Conservation (phyloP, 2,113 vertebrate genomes). For the Actinemys pallida region DNA sequence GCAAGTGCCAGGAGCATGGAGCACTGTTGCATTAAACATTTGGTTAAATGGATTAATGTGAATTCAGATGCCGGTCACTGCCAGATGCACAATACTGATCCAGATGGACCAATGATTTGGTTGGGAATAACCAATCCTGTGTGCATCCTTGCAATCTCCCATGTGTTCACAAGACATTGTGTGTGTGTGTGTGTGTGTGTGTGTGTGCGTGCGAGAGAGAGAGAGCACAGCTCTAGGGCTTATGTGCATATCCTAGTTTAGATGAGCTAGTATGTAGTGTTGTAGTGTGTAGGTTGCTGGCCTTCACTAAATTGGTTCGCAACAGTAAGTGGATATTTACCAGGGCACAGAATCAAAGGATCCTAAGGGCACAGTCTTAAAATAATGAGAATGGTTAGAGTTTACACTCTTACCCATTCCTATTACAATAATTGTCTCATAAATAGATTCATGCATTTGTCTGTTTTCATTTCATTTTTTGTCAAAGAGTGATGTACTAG, state of each 20-base stretch:
- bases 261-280: neutral
- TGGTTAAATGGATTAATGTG: slow-evolving; percentile 1
- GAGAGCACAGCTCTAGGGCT: neutral
- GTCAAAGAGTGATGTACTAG: slow-evolving; percentile 63
- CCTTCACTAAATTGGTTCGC: neutral
- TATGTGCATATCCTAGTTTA: neutral
- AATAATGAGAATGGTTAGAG: slow-evolving; percentile 48
- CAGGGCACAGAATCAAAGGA: slow-evolving; percentile 18
- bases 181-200: too few relatives aligned
- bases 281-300: neutral
- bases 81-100: neutral
- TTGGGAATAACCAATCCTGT: neutral
- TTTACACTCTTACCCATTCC: slow-evolving; percentile 33
- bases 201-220: too few relatives aligned
- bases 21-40: neutral
- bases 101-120: neutral
- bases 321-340: slow-evolving; percentile 28
- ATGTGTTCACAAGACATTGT: neutral
- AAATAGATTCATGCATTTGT: slow-evolving; percentile 59
- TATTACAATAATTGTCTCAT: slow-evolving; percentile 52
- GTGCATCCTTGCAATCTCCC: neutral
- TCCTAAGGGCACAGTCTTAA: slow-evolving; percentile 34
- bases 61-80: neutral
- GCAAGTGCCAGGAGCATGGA: neutral
- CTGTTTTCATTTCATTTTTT: slow-evolving; percentile 75